Percentiles rank a stretch among this genome's conserved stretches.
Conservation (phyloP, 30 jellyfish, hydroid and myxozoan species). For the Hydractinia symbiolongicarpus region DNA sequence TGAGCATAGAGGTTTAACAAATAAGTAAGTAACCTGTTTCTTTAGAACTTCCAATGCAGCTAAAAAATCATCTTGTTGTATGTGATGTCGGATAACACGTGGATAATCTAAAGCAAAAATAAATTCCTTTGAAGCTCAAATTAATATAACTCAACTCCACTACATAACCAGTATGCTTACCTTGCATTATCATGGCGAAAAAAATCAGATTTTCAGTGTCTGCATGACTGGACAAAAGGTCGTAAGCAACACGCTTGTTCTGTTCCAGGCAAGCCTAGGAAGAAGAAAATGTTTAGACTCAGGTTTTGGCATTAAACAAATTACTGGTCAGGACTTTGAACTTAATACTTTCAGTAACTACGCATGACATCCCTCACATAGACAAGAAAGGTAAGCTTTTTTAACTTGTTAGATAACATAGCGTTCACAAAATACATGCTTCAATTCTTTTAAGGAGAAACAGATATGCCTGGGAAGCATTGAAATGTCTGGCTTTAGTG, state of each 20-base stretch:
- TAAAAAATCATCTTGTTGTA: constrained; percentile 75
- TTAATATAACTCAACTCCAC: too few species aligned
- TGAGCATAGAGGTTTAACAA: too few species aligned
- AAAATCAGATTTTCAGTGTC: constrained; percentile 87
- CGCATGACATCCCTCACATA: too few species aligned
- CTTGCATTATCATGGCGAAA: constrained; percentile 88
- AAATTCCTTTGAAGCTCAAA: neutral
- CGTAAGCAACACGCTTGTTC: constrained; percentile 75
- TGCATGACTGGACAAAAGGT: constrained; percentile 83
- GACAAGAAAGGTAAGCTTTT: too few species aligned
- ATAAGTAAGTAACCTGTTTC: constrained; percentile 45
- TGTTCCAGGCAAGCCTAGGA: constrained; percentile 64
- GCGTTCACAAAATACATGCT: too few species aligned
- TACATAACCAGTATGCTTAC: constrained; percentile 10
- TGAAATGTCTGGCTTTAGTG: too few species aligned
- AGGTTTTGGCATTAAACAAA: too few species aligned
- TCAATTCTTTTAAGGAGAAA: too few species aligned
- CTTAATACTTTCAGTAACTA: too few species aligned
- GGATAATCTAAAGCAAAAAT: constrained; percentile 48
- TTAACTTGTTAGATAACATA: too few species aligned
- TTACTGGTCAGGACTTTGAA: too few species aligned
- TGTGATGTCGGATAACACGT: constrained; percentile 80
- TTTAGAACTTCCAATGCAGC: constrained; percentile 82
- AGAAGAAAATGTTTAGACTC: neutral
- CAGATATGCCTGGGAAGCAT: too few species aligned